Conservation (phyloP, 2,888 invertebrate species). For the Apantesis nais region DNA sequence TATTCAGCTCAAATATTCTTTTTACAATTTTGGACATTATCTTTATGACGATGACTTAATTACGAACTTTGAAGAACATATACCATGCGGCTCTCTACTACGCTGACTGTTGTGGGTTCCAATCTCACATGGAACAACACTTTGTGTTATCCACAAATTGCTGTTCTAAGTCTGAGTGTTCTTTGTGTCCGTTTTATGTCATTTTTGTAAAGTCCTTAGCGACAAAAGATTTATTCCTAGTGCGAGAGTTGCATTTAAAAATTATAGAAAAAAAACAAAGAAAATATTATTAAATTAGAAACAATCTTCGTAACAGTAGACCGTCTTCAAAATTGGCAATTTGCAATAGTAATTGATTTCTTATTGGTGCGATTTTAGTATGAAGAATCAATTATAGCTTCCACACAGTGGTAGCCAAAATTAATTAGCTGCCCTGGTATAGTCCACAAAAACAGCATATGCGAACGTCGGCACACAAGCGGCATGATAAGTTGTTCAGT, state of each 20-base stretch:
- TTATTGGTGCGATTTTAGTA: slow-evolving; percentile 68
- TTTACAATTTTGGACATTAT: background rate
- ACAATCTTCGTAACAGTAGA: slow-evolving; percentile 7
- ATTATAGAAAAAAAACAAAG: background rate
- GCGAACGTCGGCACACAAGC: slow-evolving; percentile 68
- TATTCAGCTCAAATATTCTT: background rate
- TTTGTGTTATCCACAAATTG: too few species aligned
- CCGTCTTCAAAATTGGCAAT: slow-evolving; percentile 42
- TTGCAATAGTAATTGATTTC: slow-evolving; percentile 59
- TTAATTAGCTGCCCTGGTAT: slow-evolving; percentile 75
- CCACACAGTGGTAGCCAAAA: slow-evolving; percentile 71
- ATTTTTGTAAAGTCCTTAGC: too few species aligned
- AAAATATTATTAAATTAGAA: background rate
- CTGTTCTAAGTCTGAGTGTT: too few species aligned
- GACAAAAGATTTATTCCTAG: too few species aligned
- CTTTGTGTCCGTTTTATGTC: too few species aligned
- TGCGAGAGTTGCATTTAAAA: too few species aligned
- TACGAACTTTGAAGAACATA: too few species aligned
- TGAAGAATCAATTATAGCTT: slow-evolving; percentile 76
- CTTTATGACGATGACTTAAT: too few species aligned
- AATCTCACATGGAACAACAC: too few species aligned
- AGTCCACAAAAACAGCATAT: slow-evolving; percentile 82
- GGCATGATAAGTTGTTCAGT: slow-evolving; percentile 78
- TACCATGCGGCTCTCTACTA: too few species aligned
- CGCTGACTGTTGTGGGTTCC: too few species aligned